Conservation (phyloP, 2,888 invertebrate genomes). For the Calliphora vomitoria region DNA sequence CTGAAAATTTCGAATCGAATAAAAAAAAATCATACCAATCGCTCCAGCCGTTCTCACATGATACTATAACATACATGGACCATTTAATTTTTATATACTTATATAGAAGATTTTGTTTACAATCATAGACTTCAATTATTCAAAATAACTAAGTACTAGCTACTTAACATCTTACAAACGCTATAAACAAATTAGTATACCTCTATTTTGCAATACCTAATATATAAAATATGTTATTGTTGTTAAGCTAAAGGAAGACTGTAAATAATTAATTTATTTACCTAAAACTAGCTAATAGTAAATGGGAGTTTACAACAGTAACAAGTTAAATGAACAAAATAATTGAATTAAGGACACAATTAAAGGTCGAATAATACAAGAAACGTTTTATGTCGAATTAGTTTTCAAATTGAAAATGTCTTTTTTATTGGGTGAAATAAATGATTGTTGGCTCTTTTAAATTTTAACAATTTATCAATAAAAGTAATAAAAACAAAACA, state of each 20-base stretch:
- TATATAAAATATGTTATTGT: not conserved
- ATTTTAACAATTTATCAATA: not conserved
- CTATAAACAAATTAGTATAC: not conserved
- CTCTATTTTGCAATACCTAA: not conserved
- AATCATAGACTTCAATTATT: too few species aligned
- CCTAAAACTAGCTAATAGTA: not conserved
- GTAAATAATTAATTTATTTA: not conserved
- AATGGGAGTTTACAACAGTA: not conserved
- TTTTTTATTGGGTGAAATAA: not conserved
- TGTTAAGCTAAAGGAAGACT: not conserved
- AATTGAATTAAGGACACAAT: constrained; percentile 8
- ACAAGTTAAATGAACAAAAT: not conserved
- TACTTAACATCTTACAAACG: not conserved
- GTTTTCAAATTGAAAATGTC: not conserved
- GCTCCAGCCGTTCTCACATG: too few species aligned
- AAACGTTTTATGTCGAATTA: not conserved
- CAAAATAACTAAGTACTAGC: too few species aligned
- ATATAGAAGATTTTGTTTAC: too few species aligned
- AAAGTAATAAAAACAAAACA: not conserved
- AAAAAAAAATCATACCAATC: too few species aligned
- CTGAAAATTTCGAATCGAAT: too few species aligned
- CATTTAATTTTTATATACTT: too few species aligned
- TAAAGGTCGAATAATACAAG: constrained; percentile 9
- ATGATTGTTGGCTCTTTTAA: not conserved
- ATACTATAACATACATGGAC: too few species aligned